phyloP scores from a whole-genome alignment of 2,797 vertebrate genomes.

The Lacerta bilineata region DNA sequence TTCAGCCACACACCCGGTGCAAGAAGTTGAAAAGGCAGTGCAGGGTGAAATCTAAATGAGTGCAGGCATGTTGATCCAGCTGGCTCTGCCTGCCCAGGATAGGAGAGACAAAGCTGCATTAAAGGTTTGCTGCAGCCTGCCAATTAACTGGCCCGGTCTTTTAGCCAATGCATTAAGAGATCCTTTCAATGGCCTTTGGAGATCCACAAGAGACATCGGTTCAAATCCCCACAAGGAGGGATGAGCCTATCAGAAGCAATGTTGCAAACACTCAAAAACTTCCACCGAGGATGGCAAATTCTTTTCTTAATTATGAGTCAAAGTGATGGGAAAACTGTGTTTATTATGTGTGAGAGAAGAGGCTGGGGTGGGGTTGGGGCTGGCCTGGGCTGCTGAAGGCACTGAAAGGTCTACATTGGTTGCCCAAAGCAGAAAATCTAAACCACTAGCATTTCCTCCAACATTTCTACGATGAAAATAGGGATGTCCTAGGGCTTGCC shows the following conservation, averaged over 20 bases:
- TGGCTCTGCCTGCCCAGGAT: neutral
- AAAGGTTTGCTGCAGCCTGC: neutral
- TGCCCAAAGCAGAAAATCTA: too few species aligned
- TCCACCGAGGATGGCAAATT: neutral
- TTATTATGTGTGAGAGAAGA: too few species aligned
- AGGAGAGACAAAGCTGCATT: neutral
- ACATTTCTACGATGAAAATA: too few species aligned
- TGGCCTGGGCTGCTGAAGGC: too few species aligned
- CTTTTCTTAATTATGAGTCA: neutral
- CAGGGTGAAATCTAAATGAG: conserved; percentile 1
- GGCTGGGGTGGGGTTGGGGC: too few species aligned
- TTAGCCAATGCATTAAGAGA: neutral
- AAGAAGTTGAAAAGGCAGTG: neutral
- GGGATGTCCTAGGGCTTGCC: too few species aligned
- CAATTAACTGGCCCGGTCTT: neutral
- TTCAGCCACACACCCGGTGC: too few species aligned
- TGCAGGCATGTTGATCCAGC: neutral
- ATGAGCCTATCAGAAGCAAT: neutral
- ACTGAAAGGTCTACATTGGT: too few species aligned
- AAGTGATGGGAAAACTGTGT: too few species aligned
- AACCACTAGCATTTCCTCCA: too few species aligned
- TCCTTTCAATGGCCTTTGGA: neutral
- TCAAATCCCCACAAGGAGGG: neutral
- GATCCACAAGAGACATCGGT: neutral
- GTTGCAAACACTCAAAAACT: neutral